Conservation (phyloP, 1,140 invertebrate genomes). For the Meloidogyne floridensis region DNA sequence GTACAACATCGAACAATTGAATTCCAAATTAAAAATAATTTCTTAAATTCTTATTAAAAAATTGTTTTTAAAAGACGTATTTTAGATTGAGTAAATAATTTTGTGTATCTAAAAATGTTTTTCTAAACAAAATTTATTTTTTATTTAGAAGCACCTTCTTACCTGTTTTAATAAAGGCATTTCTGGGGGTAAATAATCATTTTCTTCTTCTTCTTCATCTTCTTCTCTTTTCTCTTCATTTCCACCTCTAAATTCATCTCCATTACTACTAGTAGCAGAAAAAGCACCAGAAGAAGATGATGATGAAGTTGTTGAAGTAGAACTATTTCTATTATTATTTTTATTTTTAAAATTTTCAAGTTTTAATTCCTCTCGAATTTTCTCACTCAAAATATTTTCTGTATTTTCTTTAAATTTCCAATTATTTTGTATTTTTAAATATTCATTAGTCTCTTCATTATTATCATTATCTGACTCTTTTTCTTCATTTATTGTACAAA, state of each 20-base stretch:
- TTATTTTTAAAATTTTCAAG: neutral
- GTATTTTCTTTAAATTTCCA: neutral
- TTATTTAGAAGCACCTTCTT: neutral
- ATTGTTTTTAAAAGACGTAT: no score
- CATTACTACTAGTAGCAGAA: conserved; percentile 12
- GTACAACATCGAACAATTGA: no score
- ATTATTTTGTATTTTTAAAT: neutral
- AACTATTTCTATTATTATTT: neutral
- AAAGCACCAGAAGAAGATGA: conserved; percentile 27
- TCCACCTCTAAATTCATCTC: neutral
- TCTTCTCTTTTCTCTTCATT: neutral
- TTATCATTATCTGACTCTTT: neutral
- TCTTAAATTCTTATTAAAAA: no score
- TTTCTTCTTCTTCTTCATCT: neutral
- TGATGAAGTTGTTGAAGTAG: neutral
- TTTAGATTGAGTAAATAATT: no score
- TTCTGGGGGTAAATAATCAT: conserved; percentile 22
- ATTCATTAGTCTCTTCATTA: neutral
- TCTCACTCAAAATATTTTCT: neutral
- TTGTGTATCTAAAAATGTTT: no score
- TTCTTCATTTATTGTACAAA: conserved; percentile 29
- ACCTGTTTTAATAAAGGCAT: conserved; percentile 23
- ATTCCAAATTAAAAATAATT: no score
- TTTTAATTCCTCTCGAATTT: neutral
- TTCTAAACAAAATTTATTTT: neutral